Evolutionary conservation across 2,888 invertebrate genomes (phyloP), one percentile per base, ranked within the genome.

Genomic region (Phengaris alcon): DNA sequence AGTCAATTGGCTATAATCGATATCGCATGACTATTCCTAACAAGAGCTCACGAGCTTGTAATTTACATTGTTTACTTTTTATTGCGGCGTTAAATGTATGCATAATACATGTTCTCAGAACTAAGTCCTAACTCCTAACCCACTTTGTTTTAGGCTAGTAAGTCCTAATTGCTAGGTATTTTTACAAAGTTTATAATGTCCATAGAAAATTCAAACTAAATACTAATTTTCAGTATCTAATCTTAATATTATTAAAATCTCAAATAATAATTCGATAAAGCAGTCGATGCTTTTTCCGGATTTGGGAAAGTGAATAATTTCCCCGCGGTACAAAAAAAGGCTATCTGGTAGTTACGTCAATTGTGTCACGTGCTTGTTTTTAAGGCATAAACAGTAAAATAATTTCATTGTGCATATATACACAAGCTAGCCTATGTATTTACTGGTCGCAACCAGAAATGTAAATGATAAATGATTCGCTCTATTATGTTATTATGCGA

Each of bases 1-100:
- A 64, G 12, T 64, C 44, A 64, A 64, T 64, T 64, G 64, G 64
- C 12, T 6, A 12, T 64, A 64, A 64, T 64, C 64, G 64, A 64
- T 64, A 64, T 64, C 35, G 64, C 64, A 64, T 64, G 64, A 52
- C 52, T 52, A 12, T 13, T 64, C 64, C 12, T 9, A 9, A 59
- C 59, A 59, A 9, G 22, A 59, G 10, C 12, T 64, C 64, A 64
- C 64, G 64, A 64, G 59, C 59, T 35, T 35, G 64, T 44, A 64
- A 64, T 64, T 64, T 64, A 64, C 35, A 64, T 64, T 64, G 35
- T 64, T 64, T 64, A 64, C 64, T 64, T 64, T 52, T 64, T 64
- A 64, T 64, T 64, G 64, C 35, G 35, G 64, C 64, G 64, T 64
- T 64, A 64, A 64, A 64, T 64, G 64, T 64, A 64, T 64, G 64